A percentile compares a stretch with the other conserved stretches of the same genome.
Conservation (phyloP, 2,797 vertebrate species). For the Chiloscyllium punctatum region DNA sequence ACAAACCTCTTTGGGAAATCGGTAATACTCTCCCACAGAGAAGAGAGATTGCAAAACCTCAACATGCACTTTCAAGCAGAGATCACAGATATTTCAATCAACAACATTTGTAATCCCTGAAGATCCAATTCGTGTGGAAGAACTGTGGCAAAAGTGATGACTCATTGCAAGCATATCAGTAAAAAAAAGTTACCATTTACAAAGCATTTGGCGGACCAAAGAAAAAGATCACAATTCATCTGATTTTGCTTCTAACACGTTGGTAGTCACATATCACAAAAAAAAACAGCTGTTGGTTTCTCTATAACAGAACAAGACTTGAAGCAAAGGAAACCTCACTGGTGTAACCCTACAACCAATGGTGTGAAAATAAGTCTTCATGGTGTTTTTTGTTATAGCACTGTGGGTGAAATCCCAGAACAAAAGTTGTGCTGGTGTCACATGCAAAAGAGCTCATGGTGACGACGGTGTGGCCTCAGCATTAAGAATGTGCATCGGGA, state of each 20-base stretch:
- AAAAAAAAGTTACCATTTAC: neutral
- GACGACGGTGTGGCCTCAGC: too few species aligned
- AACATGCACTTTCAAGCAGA: neutral
- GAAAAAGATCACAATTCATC: neutral
- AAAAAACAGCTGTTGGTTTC: neutral
- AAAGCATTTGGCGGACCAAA: neutral
- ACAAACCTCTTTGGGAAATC: neutral
- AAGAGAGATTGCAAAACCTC: neutral
- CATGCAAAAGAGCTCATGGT: too few species aligned
- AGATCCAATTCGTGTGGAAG: neutral
- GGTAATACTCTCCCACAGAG: neutral
- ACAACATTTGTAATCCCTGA: neutral
- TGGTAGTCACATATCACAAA: neutral
- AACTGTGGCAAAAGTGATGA: neutral
- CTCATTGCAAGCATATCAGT: neutral
- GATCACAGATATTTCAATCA: neutral
- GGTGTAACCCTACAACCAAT: neutral
- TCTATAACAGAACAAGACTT: neutral
- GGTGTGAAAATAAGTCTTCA: neutral
- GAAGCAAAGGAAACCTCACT: neutral
- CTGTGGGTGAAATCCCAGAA: too few species aligned
- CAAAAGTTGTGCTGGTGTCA: too few species aligned
- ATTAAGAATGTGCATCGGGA: too few species aligned
- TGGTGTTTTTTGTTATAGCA: too few species aligned
- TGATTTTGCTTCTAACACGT: neutral